phyloP scores from a whole-genome alignment of 2,113 vertebrate genomes.

The Rhagologus leucostigma region DNA sequence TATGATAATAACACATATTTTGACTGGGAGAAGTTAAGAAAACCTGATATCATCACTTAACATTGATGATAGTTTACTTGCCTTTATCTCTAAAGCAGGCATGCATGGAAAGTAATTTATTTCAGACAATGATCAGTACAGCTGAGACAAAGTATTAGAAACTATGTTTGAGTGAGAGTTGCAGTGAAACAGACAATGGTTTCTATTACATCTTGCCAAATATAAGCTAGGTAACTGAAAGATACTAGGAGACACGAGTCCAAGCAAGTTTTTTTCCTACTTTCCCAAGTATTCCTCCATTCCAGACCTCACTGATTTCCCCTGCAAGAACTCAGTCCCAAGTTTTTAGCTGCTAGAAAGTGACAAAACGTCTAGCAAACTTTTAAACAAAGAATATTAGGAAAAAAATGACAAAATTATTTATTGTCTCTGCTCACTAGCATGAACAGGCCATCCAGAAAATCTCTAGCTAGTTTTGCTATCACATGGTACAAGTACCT shows the following conservation, averaged over 20 bases:
- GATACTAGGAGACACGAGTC: neutral
- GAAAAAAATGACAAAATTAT: neutral
- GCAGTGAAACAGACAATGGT: neutral
- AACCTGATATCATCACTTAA: neutral
- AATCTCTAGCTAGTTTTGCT: neutral
- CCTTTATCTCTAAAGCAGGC: neutral
- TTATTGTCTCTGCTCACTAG: neutral
- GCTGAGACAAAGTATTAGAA: neutral
- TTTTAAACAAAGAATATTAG: neutral
- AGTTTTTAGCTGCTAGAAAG: neutral
- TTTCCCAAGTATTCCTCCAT: neutral
- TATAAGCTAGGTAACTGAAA: neutral
- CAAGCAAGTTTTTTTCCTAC: neutral
- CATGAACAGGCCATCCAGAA: neutral
- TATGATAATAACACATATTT: neutral
- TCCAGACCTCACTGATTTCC: neutral
- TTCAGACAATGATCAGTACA: neutral
- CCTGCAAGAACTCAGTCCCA: neutral
- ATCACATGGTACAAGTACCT: neutral
- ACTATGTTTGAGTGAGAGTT: neutral
- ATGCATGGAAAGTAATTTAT: neutral
- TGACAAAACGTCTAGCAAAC: neutral
- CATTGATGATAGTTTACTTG: neutral
- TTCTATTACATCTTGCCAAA: neutral
- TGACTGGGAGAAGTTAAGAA: neutral